Evolutionary conservation across 2,888 invertebrate species (phyloP).

Genomic region (Tanytarsus gracilentus): DNA sequence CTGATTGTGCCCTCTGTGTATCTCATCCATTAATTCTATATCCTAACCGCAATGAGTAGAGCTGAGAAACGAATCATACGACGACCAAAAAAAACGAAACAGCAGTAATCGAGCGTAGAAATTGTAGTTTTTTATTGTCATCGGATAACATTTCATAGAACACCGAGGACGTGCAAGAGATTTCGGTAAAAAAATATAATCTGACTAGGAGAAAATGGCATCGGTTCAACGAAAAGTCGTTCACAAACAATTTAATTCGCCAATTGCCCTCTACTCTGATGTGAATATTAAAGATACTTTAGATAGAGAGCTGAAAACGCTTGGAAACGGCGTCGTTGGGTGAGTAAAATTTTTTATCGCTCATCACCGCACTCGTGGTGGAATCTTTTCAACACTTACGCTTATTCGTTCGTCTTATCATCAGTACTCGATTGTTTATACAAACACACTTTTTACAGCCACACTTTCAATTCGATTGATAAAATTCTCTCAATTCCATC

Average conservation of each 20-base stretch:
- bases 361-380: background rate
- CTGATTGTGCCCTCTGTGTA: background rate
- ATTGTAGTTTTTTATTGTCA: slow-evolving; percentile 26
- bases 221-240: slow-evolving; percentile 61
- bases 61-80: slow-evolving; percentile 18
- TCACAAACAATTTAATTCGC: slow-evolving; percentile 84
- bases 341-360: slow-evolving; percentile 44
- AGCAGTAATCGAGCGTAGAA: slow-evolving; percentile 27
- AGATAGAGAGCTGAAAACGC: slow-evolving; percentile 64
- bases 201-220: slow-evolving; percentile 50
- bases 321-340: slow-evolving; percentile 73
- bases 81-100: slow-evolving; percentile 24
- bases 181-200: slow-evolving; percentile 38
- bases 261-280: slow-evolving; percentile 75
- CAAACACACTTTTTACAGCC: too few species aligned
- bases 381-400: too few species aligned
- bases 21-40: background rate
- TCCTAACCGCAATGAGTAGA: background rate
- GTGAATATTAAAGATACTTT: slow-evolving; percentile 72
- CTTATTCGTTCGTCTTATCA: too few species aligned
- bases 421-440: too few species aligned
- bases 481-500: too few species aligned
- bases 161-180: slow-evolving; percentile 35
- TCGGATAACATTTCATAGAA: slow-evolving; percentile 30
- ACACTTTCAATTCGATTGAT: too few species aligned